Conservation (phyloP, 2,888 invertebrate species). For the Belgica antarctica region DNA sequence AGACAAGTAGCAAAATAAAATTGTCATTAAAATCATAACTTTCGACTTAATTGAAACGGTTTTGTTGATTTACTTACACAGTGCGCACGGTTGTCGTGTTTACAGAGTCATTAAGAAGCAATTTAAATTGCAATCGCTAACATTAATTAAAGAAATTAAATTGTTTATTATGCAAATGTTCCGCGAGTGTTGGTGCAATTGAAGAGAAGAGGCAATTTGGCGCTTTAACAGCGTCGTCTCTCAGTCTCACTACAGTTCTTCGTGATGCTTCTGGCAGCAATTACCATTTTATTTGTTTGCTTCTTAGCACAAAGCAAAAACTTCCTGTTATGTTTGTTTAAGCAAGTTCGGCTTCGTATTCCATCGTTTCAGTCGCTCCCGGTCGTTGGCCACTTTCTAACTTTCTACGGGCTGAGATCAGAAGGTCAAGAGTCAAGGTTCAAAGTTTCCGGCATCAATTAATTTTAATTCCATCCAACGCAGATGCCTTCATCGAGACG, state of each 20-base stretch:
- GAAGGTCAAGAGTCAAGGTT: neutral
- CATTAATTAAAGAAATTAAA: no score
- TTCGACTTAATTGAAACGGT: no score
- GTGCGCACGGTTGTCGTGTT: no score
- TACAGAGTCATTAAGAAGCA: no score
- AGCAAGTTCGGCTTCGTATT: neutral
- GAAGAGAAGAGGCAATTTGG: no score
- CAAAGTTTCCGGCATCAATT: neutral
- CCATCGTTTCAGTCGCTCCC: neutral
- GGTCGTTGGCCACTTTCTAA: neutral
- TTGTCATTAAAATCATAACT: no score
- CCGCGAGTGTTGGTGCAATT: no score
- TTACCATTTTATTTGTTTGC: no score
- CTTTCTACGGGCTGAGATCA: neutral
- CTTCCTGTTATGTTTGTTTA: neutral
- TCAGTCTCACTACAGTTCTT: neutral
- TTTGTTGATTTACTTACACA: no score
- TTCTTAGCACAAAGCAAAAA: neutral
- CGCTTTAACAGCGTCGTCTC: neutral
- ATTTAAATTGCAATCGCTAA: no score
- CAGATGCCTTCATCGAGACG: neutral
- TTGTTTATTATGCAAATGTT: no score
- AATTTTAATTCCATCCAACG: neutral
- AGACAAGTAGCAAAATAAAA: no score
- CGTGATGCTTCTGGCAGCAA: neutral